Evolutionary conservation across 1,140 invertebrate species (phyloP), one percentile per base, ranked within the genome.

Genomic region (Linepithema humile): DNA sequence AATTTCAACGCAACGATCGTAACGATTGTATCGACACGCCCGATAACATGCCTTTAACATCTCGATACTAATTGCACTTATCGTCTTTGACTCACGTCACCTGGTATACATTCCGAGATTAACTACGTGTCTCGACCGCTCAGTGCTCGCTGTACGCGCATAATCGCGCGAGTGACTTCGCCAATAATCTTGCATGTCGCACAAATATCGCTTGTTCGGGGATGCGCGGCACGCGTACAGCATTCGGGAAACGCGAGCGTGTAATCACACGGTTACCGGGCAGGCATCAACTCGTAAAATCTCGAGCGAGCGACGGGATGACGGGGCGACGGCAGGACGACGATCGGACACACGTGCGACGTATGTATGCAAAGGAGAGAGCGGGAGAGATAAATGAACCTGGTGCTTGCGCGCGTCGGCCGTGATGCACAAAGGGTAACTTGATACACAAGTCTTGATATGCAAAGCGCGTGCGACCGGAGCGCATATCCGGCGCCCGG

Each of bases 361-460:
- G 26, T 59, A 72, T 69, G 26, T 83, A 83, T 83, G 77, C 43
- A 73, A 83, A 73, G 32, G 23, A 38, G 32, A 55, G 53, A 43
- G 40, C 12, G 20, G 29, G 20, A 3, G 48, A 85, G 84, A 83
- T 84, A 60, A 73, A 85, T 83, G 78, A 85, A 85, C 67, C 40
- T 23, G 40, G 57, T 43, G 57, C 17, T 23, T 17, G 48, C n/a
- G 38, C 45, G 29, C 59, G 67, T 74, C 59, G 50, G 67, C 15
- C 43, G 84, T 82, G 48, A 83, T 74, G 59, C 80, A 85, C 84
- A 85, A 85, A 85, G 69, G 84, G 50, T 73, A 85, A 85, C 59
- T 85, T 85, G 78, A 85, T 85, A 83, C 67, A 85, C 62, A 85
- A 57, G 83, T 74, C 78, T 85, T 82, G 84, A 85, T 85, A 85